Evolutionary conservation across 1,140 invertebrate genomes (phyloP).

Genomic region (Propsilocerus akamusi): DNA sequence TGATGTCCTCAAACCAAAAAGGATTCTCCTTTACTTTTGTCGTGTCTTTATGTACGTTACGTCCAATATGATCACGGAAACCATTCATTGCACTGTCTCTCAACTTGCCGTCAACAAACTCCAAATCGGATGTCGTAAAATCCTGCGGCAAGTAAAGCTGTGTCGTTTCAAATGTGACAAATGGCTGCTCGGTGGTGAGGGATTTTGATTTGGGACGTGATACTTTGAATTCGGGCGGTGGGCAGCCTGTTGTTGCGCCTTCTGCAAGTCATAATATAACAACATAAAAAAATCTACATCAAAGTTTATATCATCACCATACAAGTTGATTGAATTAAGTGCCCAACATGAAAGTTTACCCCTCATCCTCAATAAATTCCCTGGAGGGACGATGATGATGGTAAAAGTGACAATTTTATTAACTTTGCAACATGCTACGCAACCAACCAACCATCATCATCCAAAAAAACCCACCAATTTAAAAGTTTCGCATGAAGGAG

Average conservation of each 20-base stretch:
- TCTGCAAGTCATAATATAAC: background rate
- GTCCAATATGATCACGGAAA: background rate
- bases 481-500: too few species aligned
- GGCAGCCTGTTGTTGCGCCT: slow-evolving; percentile 23
- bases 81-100: slow-evolving; percentile 15
- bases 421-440: too few species aligned
- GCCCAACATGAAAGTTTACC: too few species aligned
- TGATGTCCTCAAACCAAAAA: background rate
- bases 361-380: too few species aligned
- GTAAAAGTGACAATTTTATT: too few species aligned
- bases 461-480: too few species aligned
- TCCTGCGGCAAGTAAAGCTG: slow-evolving; percentile 22
- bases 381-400: too few species aligned
- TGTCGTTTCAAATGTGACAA: slow-evolving; percentile 24
- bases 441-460: too few species aligned
- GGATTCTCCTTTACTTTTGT: background rate
- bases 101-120: slow-evolving; percentile 16
- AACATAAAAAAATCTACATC: background rate
- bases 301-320: too few species aligned
- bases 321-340: too few species aligned
- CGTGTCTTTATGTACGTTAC: slow-evolving; percentile 9
- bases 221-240: slow-evolving; percentile 21
- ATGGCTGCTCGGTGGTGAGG: slow-evolving; percentile 19
- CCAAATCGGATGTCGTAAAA: slow-evolving; percentile 19
- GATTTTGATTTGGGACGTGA: slow-evolving; percentile 14